phyloP scores from a whole-genome alignment of 2,888 invertebrate genomes.

The Octonoba sinensis region DNA sequence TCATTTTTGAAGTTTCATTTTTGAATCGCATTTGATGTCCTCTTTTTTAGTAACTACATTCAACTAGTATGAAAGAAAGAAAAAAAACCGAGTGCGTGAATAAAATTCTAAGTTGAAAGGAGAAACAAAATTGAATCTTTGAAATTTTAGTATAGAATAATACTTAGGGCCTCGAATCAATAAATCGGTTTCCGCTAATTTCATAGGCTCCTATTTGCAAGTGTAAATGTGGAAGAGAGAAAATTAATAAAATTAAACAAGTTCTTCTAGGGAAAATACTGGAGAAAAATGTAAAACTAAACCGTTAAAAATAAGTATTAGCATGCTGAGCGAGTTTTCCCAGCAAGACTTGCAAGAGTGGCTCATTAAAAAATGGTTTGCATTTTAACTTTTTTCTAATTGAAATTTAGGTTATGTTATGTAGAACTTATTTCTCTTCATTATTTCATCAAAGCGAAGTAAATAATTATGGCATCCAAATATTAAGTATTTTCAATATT shows the following conservation, averaged over 20 bases:
- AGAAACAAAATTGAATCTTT: conserved; percentile 36
- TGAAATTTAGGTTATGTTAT: conserved; percentile 10
- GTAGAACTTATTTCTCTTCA: no score
- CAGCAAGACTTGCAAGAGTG: conserved; percentile 8
- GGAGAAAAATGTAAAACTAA: conserved; percentile 46
- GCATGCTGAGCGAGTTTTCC: conserved; percentile 24
- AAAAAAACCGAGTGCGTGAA: not conserved
- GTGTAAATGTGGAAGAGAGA: conserved; percentile 39
- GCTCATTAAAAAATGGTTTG: conserved; percentile 24
- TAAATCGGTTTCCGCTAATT: conserved; percentile 61
- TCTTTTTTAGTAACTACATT: conserved; percentile 6
- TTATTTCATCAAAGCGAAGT: no score
- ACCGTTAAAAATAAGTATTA: conserved; percentile 58
- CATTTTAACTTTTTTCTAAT: conserved; percentile 22
- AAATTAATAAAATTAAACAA: conserved; percentile 48
- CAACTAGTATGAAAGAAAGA: not conserved
- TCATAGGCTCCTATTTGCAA: conserved; percentile 44
- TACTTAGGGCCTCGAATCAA: conserved; percentile 51
- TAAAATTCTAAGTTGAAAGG: not conserved
- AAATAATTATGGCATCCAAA: no score
- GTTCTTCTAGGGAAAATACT: conserved; percentile 35
- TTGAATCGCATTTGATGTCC: conserved; percentile 2
- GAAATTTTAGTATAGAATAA: conserved; percentile 53
- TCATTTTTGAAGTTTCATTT: not conserved
- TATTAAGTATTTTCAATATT: no score